A percentile compares a stretch with the other conserved stretches of the same genome.
These are phyloP conservation scores for Yoshiicerus persimilis DNA, from an alignment of 1,140 invertebrate genomes.

Conservation along the genomic window DNA sequence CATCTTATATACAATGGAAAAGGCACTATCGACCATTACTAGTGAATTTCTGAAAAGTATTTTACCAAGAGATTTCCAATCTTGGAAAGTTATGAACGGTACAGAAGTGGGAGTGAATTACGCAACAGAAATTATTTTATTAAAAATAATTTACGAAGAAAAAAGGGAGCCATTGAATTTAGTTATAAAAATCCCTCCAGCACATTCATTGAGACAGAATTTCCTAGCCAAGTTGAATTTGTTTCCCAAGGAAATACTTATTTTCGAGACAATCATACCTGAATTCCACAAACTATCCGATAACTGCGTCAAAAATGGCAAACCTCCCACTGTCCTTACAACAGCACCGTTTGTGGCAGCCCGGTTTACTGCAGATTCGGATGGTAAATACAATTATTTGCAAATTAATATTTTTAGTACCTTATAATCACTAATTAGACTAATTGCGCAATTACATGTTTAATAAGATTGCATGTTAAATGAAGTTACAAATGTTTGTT, in stretches of 20 bases:
- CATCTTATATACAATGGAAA: not conserved
- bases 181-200: not conserved
- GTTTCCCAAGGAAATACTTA: not conserved
- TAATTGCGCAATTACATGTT: too few species aligned
- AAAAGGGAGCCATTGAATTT: not conserved
- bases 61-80: not conserved
- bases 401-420: too few species aligned
- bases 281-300: not conserved
- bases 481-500: not conserved
- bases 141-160: not conserved
- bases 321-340: not conserved
- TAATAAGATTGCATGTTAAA: too few species aligned
- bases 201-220: not conserved
- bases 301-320: not conserved
- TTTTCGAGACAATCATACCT: not conserved
- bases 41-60: not conserved
- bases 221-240: not conserved
- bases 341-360: not conserved
- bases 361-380: not conserved
- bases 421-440: too few species aligned
- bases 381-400: not conserved
- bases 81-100: not conserved
- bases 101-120: not conserved
- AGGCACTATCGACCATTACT: not conserved
- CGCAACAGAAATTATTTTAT: not conserved